Base-by-base conservation (phyloP, 2,888 invertebrate genomes). In the Nomada lathburiana region DNA sequence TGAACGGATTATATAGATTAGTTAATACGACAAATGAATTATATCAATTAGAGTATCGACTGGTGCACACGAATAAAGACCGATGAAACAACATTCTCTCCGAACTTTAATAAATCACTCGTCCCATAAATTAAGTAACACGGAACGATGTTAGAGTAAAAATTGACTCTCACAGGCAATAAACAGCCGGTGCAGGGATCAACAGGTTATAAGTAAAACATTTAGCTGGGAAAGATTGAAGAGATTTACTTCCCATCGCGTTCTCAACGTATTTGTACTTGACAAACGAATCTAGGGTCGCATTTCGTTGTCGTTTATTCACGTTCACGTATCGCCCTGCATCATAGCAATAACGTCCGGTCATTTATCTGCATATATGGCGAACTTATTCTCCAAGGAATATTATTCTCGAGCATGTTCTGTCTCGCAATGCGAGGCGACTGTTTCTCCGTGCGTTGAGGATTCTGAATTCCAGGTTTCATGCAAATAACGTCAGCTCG, bases 391-490 rank as follows among this genome's bases (percentile, higher is more conserved):
- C 62, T 5, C 47, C 16, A 10, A 20, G 44, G 67, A 68, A 81
- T 70, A 63, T 70, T 79, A 70, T 57, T 70, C 76, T 80, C 81
- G 72, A 81, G 81, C 69, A 72, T 65, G 81, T 70, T 71, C 59
- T 57, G 60, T 53, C 65, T 53, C 68, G 20, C 52, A 23, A n/a
- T n/a, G 50, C 4, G 44, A 53, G 52, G 57, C 63, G 76, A 76
- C 59, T 60, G 65, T 76, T 76, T 71, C 73, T 73, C 62, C 72
- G 23, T 72, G 72, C 73, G 62, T 60, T 50, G 44, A 59, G 26
- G 57, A 73, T 76, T 73, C 70, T 81, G 80, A 76, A 76, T 76
- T 76, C 76, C 76, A 60, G 53, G 76, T 73, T 82, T 73, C 68
- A 76, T 65, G 73, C 63, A 78, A 82, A 78, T 73, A 73, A 71